phyloP scores from a whole-genome alignment of 2,113 vertebrate genomes.

The Rissa tridactyla region DNA sequence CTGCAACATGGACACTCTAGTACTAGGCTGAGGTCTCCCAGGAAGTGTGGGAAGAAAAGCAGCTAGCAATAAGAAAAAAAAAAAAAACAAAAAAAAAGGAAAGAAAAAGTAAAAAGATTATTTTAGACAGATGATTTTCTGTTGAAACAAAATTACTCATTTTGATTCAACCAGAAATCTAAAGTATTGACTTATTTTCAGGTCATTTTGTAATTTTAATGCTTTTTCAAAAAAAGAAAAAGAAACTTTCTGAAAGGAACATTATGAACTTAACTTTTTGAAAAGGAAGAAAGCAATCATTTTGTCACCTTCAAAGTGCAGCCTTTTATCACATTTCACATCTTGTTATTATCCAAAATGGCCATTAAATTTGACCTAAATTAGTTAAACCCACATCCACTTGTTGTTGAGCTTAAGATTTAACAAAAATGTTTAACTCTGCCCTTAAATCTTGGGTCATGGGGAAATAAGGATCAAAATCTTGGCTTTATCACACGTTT shows the following conservation, averaged over 20 bases:
- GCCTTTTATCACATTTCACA: background rate
- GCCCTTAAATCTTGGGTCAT: background rate
- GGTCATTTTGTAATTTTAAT: background rate
- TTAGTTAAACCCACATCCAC: background rate
- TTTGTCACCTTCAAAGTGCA: background rate
- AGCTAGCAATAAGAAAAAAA: background rate
- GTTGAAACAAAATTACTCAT: background rate
- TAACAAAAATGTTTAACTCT: background rate
- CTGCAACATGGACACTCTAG: background rate
- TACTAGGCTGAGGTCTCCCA: background rate
- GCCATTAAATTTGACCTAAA: background rate
- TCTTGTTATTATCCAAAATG: background rate
- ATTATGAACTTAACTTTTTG: background rate
- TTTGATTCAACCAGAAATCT: background rate
- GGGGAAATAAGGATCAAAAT: background rate
- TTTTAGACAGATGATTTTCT: background rate
- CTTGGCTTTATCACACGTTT: background rate
- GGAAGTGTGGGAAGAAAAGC: background rate
- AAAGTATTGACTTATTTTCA: background rate
- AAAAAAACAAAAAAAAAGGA: background rate
- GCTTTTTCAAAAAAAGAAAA: background rate
- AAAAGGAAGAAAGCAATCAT: background rate
- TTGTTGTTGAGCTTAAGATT: background rate
- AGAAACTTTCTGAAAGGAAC: background rate
- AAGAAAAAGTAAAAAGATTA: rapidly evolving